phyloP scores from a whole-genome alignment of 2,113 vertebrate species.

The Anoplopoma fimbria region DNA sequence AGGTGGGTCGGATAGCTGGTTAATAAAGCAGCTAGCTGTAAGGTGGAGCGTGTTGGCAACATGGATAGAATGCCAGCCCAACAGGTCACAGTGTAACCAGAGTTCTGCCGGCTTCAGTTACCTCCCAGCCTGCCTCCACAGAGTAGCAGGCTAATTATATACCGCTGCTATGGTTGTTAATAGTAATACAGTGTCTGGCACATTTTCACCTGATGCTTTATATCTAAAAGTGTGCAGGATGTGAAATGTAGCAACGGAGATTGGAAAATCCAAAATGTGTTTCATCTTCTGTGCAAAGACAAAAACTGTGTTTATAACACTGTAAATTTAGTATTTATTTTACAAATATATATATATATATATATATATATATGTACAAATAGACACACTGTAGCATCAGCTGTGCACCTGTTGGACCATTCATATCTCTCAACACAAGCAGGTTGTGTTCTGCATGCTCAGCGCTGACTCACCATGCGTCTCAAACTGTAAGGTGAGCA shows the following conservation, averaged over 20 bases:
- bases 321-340: constrained; percentile 29
- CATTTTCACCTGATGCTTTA: constrained; percentile 61
- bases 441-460: constrained; percentile 52
- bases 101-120: constrained; percentile 73
- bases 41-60: constrained; percentile 49
- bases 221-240: constrained; percentile 6
- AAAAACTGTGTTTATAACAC: background rate
- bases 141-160: constrained; percentile 77
- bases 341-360: too few relatives aligned
- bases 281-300: background rate
- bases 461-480: constrained; percentile 29
- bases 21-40: constrained; percentile 57
- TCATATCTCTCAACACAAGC: constrained; percentile 33
- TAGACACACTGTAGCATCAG: background rate
- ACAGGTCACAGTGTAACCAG: constrained; percentile 75
- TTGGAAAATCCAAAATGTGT: background rate
- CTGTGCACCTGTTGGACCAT: constrained; percentile 57
- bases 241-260: constrained; percentile 6
- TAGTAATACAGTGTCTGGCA: constrained; percentile 35
- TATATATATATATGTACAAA: constrained; percentile 10
- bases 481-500: constrained; percentile 47
- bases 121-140: constrained; percentile 55
- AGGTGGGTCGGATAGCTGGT: constrained; percentile 44
- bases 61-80: constrained; percentile 53
- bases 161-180: constrained; percentile 58